phyloP scores from a whole-genome alignment of 2,888 invertebrate genomes.

The Pterostichus madidus region DNA sequence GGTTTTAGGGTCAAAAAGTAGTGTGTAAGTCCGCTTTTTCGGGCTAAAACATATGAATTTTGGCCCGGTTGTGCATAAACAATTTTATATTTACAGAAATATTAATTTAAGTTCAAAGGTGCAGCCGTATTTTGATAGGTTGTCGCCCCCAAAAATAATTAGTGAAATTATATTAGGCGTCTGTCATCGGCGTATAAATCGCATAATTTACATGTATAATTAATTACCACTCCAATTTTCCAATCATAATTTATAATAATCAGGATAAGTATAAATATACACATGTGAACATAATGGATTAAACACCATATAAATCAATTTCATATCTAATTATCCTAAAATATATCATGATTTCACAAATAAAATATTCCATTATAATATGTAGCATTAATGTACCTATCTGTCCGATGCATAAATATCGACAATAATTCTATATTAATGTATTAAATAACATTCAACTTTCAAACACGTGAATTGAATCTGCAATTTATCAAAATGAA shows the following conservation, averaged over 20 bases:
- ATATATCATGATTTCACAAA: slow-evolving; percentile 26
- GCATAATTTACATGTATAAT: slow-evolving; percentile 50
- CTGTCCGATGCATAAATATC: slow-evolving; percentile 8
- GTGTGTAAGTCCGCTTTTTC: too few relatives aligned
- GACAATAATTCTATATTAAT: background rate
- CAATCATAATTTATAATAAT: slow-evolving; percentile 49
- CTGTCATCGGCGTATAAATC: slow-evolving; percentile 25
- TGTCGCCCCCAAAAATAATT: slow-evolving; percentile 10
- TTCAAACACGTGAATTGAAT: too few relatives aligned
- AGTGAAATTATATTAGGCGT: slow-evolving; percentile 7
- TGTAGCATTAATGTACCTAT: background rate
- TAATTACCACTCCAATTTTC: slow-evolving; percentile 29
- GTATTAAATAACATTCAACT: too few relatives aligned
- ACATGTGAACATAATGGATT: slow-evolving; percentile 33
- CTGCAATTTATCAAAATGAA: too few relatives aligned
- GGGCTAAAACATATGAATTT: too few relatives aligned
- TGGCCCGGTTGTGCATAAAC: too few relatives aligned
- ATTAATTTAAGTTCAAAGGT: too few relatives aligned
- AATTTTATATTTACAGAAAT: too few relatives aligned
- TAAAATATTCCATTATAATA: background rate
- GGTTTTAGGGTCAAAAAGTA: too few relatives aligned
- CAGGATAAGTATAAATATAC: slow-evolving; percentile 18
- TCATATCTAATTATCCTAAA: slow-evolving; percentile 30
- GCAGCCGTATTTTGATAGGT: too few relatives aligned
- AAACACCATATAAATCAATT: slow-evolving; percentile 53